phyloP scores from a whole-genome alignment of 2,113 vertebrate genomes.

The Pterocles gutturalis region DNA sequence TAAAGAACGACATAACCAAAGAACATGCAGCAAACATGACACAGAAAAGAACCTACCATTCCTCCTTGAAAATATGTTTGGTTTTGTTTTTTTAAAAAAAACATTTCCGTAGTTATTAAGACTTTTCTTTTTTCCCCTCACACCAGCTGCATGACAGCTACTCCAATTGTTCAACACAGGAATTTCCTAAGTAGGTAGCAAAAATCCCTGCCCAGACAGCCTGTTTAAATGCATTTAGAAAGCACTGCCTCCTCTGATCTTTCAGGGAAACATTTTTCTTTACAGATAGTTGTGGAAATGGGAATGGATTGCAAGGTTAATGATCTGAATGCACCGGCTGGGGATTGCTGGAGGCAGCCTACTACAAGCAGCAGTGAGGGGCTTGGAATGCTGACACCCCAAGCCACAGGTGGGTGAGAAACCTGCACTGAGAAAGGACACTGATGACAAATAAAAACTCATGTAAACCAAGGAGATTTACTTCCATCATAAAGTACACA shows the following conservation, averaged over 20 bases:
- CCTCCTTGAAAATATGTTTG: background rate
- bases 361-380: rapidly evolving
- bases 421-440: background rate
- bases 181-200: background rate
- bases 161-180: background rate
- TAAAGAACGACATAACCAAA: background rate
- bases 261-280: background rate
- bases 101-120: background rate
- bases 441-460: background rate
- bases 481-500: background rate
- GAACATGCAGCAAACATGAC: background rate
- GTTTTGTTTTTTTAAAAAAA: background rate
- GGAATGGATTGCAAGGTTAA: background rate
- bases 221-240: background rate
- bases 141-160: background rate
- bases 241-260: background rate
- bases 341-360: background rate
- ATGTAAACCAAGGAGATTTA: background rate
- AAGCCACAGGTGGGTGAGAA: background rate
- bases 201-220: background rate
- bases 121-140: background rate
- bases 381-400: background rate
- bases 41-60: background rate
- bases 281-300: background rate
- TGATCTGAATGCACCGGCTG: rapidly evolving